phyloP scores from a whole-genome alignment of 1,140 invertebrate genomes.

The Cyclina sinensis region DNA sequence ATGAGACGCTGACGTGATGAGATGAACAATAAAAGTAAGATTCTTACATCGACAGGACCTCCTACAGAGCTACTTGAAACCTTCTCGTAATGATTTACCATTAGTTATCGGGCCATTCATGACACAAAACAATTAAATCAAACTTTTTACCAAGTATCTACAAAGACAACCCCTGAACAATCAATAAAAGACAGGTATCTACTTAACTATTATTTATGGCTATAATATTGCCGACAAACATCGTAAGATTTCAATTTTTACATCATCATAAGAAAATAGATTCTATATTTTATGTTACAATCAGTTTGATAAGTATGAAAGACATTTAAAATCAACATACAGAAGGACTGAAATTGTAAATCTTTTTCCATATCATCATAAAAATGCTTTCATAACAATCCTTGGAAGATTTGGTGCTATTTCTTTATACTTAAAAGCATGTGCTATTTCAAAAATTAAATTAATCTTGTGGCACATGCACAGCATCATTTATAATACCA shows the following conservation, averaged over 20 bases:
- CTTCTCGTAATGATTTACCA: slow-evolving; percentile 33
- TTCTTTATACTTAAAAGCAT: too few species aligned
- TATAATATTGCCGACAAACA: not conserved
- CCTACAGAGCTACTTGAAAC: slow-evolving; percentile 18
- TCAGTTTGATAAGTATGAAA: too few species aligned
- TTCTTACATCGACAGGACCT: not conserved
- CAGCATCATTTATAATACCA: too few species aligned
- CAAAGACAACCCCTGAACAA: not conserved
- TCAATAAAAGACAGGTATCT: slow-evolving; percentile 17
- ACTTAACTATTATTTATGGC: slow-evolving; percentile 18
- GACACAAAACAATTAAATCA: slow-evolving; percentile 25
- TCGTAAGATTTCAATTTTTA: not conserved
- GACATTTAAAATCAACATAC: too few species aligned
- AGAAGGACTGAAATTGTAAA: too few species aligned
- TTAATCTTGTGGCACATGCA: too few species aligned
- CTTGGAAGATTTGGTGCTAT: too few species aligned
- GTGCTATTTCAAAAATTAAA: too few species aligned
- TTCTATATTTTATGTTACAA: not conserved
- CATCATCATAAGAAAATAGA: not conserved
- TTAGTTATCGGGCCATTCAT: slow-evolving; percentile 31
- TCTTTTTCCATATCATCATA: too few species aligned
- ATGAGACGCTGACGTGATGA: not conserved
- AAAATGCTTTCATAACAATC: too few species aligned
- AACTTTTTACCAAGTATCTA: slow-evolving; percentile 30
- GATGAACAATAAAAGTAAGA: not conserved